Evolutionary conservation across 2,113 vertebrate genomes (phyloP), one percentile per base, ranked within the genome.

Genomic region (Microtus richardsoni): DNA sequence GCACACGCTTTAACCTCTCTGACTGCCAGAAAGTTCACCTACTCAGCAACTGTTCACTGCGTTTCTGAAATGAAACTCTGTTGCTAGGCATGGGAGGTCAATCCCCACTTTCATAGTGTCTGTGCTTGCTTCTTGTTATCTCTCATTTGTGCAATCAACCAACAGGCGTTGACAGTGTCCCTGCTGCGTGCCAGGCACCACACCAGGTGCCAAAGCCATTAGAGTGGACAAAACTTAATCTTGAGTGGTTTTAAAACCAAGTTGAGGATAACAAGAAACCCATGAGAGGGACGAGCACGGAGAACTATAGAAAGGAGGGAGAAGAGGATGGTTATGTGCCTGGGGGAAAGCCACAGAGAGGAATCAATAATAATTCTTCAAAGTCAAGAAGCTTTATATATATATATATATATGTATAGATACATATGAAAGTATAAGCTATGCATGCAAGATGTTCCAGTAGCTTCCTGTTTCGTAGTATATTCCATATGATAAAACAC

Each of bases 221-320:
- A 62, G 88, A 89, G 62, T 75, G 60, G 58, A 58, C 28, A 62
- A 52, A 80, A 36, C 28, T 10, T 80, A 68, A 80, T 8, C 4
- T n/a, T 28, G 39, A 3, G 14, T 33, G 14, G 52, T 64, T 79
- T n/a, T 86, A 6, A 64, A 8, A 79, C 93, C 36, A 91, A 22
- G 16, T 1, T 71, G 2, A 44, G 22, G 2, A 80, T 16, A 87
- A 49, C 1, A 70, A 62, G 17, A 74, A 90, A 7, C 6, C 52
- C 36, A 0, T 16, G 14, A 47, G 82, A 41, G 22, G 36, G 7
- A 0, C 30, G 12, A 28, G 1, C 28, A 22, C 0, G 17, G 26
- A 47, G 39, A 14, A 36, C 22, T 33, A 13, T 0, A 21, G 47
- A 17, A 22, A 70, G 13, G 49, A 2, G 30, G 13, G 41, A 2